Evolutionary conservation across 2,113 vertebrate species (phyloP), one percentile per base, ranked within the genome.

Genomic region (Oncorhynchus mykiss): DNA sequence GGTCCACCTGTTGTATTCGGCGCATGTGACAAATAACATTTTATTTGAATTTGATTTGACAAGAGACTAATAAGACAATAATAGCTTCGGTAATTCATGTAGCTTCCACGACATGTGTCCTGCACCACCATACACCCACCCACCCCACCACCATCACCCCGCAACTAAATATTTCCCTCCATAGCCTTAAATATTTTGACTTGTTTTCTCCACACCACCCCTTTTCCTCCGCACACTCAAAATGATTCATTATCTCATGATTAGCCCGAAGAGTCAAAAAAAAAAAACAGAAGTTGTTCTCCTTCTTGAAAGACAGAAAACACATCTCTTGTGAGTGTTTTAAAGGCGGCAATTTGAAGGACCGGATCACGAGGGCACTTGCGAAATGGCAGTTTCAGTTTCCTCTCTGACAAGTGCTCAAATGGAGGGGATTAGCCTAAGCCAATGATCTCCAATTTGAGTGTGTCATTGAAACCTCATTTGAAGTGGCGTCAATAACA

Each of bases 21-120:
- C 5, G 1, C 31, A 31, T 31, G 31, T 31, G 31, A 31, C 31
- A 31, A 31, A 31, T 5, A 5, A 31, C 5, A 31, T 31, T 4
- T 31, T 4, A 31, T 31, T 31, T 31, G 31, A 31, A 31, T 31
- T 31, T 31, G 31, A 31, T 31, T 31, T 31, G 90, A 93, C 93
- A 92, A 93, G 91, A 81, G 85, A 73, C 82, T 91, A 92, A 92
- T 94, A 92, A 93, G 94, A 91, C 82, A 92, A 91, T 85, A 92
- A 92, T 91, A 88, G 73, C 77, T 90, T 92, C 92, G 48, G 69
- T 91, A 93, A 45, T 45, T 11, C 39, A 45, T 11, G 39, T 45
- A 45, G 39, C 39, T 45, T 45, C 39, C 39, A 9, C 8, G 39
- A 45, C 8, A 45, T 45, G 39, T 45, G 39, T 11, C 39, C 39